Percentiles rank a stretch among this genome's conserved stretches.
Conservation (phyloP, 2,888 invertebrate genomes). For the Rotaria socialis region DNA sequence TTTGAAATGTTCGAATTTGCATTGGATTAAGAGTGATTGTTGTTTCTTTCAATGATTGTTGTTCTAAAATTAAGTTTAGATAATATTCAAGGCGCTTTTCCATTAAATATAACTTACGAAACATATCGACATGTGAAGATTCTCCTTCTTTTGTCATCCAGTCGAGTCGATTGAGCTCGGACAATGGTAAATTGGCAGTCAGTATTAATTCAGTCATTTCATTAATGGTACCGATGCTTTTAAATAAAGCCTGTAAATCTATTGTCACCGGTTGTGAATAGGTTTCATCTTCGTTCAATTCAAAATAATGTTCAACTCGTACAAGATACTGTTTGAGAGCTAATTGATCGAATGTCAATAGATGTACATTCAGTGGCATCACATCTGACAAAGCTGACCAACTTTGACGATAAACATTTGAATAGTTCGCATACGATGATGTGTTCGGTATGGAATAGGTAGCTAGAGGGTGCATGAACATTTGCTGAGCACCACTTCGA, state of each 20-base stretch:
- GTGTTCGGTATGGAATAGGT: background rate
- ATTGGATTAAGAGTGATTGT: too few relatives aligned
- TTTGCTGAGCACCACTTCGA: constrained; percentile 24
- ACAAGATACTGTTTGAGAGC: constrained; percentile 24
- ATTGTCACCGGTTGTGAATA: constrained; percentile 41
- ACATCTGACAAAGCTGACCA: background rate
- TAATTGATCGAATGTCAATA: constrained; percentile 39
- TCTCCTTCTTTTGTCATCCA: too few relatives aligned
- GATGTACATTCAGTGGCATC: constrained; percentile 40
- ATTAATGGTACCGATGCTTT: background rate
- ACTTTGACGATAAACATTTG: background rate
- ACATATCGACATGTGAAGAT: too few relatives aligned
- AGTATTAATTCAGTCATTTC: background rate
- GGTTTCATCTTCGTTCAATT: constrained; percentile 40
- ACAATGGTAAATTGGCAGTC: too few relatives aligned
- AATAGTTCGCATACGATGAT: too few relatives aligned
- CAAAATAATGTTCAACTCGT: constrained; percentile 29
- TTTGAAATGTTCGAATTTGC: too few relatives aligned
- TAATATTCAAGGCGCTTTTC: too few relatives aligned
- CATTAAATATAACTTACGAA: too few relatives aligned
- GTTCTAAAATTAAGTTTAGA: too few relatives aligned
- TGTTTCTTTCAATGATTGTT: too few relatives aligned
- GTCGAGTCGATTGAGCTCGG: too few relatives aligned
- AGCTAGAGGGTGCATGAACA: constrained; percentile 36
- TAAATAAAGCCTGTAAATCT: constrained; percentile 34